Base-by-base conservation (phyloP, 2,888 invertebrate genomes). In the Dugesia japonica region DNA sequence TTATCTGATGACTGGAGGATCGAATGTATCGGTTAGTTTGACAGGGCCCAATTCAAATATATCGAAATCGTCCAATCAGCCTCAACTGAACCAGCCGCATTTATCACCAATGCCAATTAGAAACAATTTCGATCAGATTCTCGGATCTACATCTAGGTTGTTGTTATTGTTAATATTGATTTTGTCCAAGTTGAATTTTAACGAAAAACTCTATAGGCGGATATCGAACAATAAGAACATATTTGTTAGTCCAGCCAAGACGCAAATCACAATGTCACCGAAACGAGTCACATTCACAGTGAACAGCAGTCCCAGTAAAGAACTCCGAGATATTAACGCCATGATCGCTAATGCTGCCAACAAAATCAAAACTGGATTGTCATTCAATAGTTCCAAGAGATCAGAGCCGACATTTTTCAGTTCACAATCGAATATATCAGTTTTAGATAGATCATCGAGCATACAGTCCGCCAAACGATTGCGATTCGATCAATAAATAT, bases 231-330 rank as follows among this genome's bases (percentile, higher is more conserved):
- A 26, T 7, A 28, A 38, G 42, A 76, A 76, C 42, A 75, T 76
- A 15, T 76, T 73, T 31, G 28, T 76, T 26, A 76, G 73, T 75
- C 76, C 76, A 4, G 38, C 31, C 33, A 74, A 71, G 42, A 72
- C 74, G 20, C 33, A 28, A n/a, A 27, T 74, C 27, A 26, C 31
- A 17, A 74, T 74, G 74, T 28, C 74, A 1, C 74, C 74, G 17
- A 76, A 76, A 28, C 28, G 76, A 4, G 38, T 76, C 1, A 33
- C 42, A 7, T 76, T 38, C 73, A 75, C 76, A 26, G 42, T 76
- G 15, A 28, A 42, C n/a, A 33, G 26, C n/a, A 76, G 76, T 26
- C 75, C 76, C 13, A 76, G 33, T 42, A 76, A 76, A 76, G 76
- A 76, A 27, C 28, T 76, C 1, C 23, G 71, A 1, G 76, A 76